Base-by-base conservation (phyloP, 2,113 vertebrate genomes). In the Clarias gariepinus region DNA sequence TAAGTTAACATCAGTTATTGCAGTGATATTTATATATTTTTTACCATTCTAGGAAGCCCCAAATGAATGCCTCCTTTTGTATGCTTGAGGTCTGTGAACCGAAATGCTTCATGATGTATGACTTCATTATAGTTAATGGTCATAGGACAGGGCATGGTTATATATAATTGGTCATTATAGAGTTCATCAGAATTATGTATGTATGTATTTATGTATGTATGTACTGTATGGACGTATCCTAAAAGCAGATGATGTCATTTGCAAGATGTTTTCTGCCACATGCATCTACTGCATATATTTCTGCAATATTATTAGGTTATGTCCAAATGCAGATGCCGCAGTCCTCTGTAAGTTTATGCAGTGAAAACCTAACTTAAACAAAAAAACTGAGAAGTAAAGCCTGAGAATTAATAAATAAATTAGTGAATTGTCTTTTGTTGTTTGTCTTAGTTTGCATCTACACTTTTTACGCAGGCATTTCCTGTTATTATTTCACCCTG, bases 371-470 rank as follows among this genome's bases (percentile, higher is more conserved):
- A 47, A 47, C 47, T 66, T 25, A 21, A 30, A 52, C 0, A 30
- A 28, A 60, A 61, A 61, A 52, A 1, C 5, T 11, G 58, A 53
- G 55, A 87, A 87, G 76, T 82, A 87, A 87, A 87, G n/a, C 58
- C 25, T 82, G 19, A 47, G 55, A 71, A 71, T 25, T 41, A 80
- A 71, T 33, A 60, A 80, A 81, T 11, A 13, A 79, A 25, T 47
- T 47, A 47, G 47, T 77, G 57, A 30, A 41, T 0, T n/a, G 63
- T 41, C 13, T 85, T 61, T 7, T 61, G 23, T 28, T 52, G 36
- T 74, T 55, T 30, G n/a, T 23, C 13, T 77, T n/a, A 16, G 23
- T 53, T 87, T 41, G 0, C 33, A 7, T 0, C 10, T 28, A 77
- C 6, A 28, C 0, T 21, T 55, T 12, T 5, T 30, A 1, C 68